These are phyloP conservation scores for Ornithorhynchus anatinus DNA, from an alignment of 2,113 vertebrate species.

Conservation along the genomic window DNA sequence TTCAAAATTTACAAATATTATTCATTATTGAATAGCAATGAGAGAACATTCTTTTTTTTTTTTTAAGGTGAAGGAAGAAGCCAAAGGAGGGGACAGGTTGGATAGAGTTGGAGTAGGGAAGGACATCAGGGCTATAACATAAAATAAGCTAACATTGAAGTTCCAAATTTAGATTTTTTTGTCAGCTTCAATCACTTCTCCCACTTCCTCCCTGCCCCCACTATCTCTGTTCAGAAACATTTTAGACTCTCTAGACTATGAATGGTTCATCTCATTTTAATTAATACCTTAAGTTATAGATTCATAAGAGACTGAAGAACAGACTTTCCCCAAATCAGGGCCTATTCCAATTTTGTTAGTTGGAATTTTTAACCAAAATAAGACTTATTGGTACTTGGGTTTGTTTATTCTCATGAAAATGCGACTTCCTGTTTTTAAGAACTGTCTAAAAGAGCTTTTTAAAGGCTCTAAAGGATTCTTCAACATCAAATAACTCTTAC, in stretches of 20 bases:
- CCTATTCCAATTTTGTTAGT: neutral
- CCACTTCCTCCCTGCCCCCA: neutral
- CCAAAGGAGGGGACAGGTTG: neutral
- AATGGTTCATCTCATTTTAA: no score
- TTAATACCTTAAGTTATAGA: no score
- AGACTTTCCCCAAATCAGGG: neutral
- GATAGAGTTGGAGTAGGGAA: no score
- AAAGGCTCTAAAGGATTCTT: neutral
- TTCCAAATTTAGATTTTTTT: no score
- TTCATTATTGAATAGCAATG: neutral
- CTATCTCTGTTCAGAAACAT: no score
- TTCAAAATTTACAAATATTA: neutral
- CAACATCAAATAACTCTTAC: neutral
- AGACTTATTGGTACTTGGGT: neutral
- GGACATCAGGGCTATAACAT: no score
- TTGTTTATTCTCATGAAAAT: neutral
- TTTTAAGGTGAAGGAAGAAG: neutral
- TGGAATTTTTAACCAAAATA: neutral
- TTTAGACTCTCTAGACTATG: no score
- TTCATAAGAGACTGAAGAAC: neutral
- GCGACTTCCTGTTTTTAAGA: neutral
- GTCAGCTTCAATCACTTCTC: neutral
- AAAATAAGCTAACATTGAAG: no score
- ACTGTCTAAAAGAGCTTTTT: neutral
- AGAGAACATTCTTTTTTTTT: neutral